Conservation (phyloP, 2,888 invertebrate species). For the Eudemis profundana region DNA sequence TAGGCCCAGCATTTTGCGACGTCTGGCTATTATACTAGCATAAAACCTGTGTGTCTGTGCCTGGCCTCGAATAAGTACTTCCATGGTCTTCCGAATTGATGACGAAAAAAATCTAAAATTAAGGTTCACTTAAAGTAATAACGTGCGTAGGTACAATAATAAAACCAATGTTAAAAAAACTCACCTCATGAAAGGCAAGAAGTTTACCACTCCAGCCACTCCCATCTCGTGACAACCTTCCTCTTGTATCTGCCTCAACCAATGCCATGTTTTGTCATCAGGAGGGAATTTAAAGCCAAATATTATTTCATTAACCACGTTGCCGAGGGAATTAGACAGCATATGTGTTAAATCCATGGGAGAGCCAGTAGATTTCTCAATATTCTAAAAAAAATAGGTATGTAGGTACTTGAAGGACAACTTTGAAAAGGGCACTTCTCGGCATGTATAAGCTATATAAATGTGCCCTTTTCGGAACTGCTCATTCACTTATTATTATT, state of each 20-base stretch:
- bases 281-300: conserved; percentile 90
- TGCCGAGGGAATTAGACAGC: conserved; percentile 90
- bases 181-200: conserved; percentile 92
- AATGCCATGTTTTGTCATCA: conserved; percentile 90
- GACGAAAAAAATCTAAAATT: conserved; percentile 86
- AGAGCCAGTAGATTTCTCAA: conserved; percentile 60
- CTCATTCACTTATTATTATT: conserved; percentile 34
- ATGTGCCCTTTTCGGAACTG: too few relatives aligned
- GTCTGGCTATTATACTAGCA: conserved; percentile 87
- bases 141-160: too few relatives aligned
- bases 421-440: too few relatives aligned
- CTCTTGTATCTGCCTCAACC: conserved; percentile 91
- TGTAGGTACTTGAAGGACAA: too few relatives aligned
- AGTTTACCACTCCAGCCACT: conserved; percentile 93
- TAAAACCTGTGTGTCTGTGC: conserved; percentile 90
- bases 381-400: conserved; percentile 58
- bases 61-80: conserved; percentile 88
- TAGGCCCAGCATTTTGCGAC: conserved; percentile 70
- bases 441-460: too few relatives aligned
- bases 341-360: conserved; percentile 82
- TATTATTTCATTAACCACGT: conserved; percentile 90
- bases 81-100: conserved; percentile 86
- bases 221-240: conserved; percentile 94
- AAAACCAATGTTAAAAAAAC: too few relatives aligned
- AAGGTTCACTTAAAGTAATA: conserved; percentile 5